A percentile compares a stretch with the other conserved stretches of the same genome.
These are phyloP conservation scores for Falco cherrug DNA, from an alignment of 2,797 vertebrate species.

Conservation along the genomic window DNA sequence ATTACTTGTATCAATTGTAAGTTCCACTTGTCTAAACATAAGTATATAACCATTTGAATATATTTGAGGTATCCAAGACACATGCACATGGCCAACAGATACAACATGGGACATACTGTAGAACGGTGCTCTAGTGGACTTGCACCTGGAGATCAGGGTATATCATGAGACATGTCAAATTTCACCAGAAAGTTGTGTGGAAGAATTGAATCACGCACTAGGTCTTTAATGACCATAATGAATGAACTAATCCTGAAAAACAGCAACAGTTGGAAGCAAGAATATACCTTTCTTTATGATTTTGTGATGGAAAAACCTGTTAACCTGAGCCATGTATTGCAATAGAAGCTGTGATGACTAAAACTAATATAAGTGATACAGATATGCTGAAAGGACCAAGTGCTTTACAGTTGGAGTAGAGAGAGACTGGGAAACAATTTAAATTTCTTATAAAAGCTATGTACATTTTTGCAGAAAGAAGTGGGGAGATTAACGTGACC, in stretches of 20 bases:
- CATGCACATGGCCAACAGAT: too few species aligned
- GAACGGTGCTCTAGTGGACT: not conserved
- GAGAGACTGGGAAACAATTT: not conserved
- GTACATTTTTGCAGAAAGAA: not conserved
- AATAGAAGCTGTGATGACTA: not conserved
- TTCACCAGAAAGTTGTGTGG: not conserved
- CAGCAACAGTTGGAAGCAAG: not conserved
- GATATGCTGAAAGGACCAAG: not conserved
- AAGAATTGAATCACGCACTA: not conserved
- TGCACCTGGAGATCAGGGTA: not conserved
- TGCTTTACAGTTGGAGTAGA: not conserved
- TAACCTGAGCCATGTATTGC: not conserved
- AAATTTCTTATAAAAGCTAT: not conserved
- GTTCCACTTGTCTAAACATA: not conserved
- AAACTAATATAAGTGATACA: not conserved
- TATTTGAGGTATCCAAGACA: not conserved
- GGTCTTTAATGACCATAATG: not conserved
- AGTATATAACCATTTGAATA: not conserved
- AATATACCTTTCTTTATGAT: not conserved
- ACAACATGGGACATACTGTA: not conserved
- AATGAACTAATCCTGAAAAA: not conserved
- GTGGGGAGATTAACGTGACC: rapidly evolving
- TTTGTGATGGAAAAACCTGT: not conserved
- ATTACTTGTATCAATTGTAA: not conserved
- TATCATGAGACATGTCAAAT: not conserved